Evolutionary conservation across 1,140 invertebrate genomes (phyloP).

Genomic region (Brachionus angularis): DNA sequence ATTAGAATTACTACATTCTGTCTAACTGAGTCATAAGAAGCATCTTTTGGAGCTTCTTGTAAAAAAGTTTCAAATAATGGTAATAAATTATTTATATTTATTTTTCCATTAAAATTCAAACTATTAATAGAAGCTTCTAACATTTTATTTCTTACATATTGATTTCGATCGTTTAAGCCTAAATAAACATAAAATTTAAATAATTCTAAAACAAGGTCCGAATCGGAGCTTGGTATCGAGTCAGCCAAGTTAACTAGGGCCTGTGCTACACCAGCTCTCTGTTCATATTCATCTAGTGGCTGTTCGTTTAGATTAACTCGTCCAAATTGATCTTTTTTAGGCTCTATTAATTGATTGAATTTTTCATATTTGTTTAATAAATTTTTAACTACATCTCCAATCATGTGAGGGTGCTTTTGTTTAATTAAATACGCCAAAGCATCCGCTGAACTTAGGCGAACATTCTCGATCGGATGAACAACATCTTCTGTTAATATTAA

Average conservation of each 20-base stretch:
- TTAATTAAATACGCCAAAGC: constrained; percentile 64
- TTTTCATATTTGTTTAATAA: constrained; percentile 73
- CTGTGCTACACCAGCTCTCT: constrained; percentile 77
- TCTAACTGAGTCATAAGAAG: constrained; percentile 34
- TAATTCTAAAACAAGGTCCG: constrained; percentile 66
- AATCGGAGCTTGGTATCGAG: constrained; percentile 62
- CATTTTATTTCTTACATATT: constrained; percentile 80
- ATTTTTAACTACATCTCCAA: constrained; percentile 63
- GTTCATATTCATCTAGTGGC: constrained; percentile 75
- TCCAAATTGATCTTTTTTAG: constrained; percentile 83
- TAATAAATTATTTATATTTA: constrained; percentile 66
- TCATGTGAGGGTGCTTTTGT: constrained; percentile 58
- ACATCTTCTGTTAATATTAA: constrained; percentile 62
- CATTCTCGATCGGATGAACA: constrained; percentile 70
- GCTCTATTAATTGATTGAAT: constrained; percentile 69
- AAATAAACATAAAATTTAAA: constrained; percentile 76
- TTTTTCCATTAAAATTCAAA: constrained; percentile 76
- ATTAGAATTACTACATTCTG: constrained; percentile 68
- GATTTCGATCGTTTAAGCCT: constrained; percentile 76
- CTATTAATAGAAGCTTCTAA: constrained; percentile 81
- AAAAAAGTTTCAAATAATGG: constrained; percentile 85
- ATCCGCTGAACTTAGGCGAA: constrained; percentile 72
- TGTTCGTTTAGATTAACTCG: constrained; percentile 73
- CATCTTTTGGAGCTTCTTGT: constrained; percentile 69
- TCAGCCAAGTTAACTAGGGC: constrained; percentile 69